phyloP scores from a whole-genome alignment of 1,140 invertebrate genomes.

The Brachystomella parvula region DNA sequence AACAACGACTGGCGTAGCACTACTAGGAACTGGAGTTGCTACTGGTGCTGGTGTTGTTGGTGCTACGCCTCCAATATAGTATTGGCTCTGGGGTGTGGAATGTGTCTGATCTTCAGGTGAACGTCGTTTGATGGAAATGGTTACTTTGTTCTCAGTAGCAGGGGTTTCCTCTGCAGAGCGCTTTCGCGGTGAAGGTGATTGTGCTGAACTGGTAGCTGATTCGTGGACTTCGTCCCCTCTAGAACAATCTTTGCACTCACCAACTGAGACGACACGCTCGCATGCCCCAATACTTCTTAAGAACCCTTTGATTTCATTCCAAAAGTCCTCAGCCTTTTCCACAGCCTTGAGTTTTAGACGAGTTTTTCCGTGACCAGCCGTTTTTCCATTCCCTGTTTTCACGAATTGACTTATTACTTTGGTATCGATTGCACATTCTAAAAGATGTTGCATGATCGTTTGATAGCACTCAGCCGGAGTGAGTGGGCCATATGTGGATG shows the following conservation, averaged over 20 bases:
- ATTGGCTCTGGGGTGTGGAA: no score
- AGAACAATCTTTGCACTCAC: neutral
- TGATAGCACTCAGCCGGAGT: neutral
- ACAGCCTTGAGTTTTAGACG: neutral
- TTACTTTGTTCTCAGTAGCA: neutral
- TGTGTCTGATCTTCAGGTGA: neutral
- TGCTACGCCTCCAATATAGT: neutral
- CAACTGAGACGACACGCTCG: neutral
- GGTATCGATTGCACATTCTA: slow-evolving; percentile 8
- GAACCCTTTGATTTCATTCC: slow-evolving; percentile 5
- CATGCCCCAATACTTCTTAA: neutral
- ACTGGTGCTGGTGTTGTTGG: neutral
- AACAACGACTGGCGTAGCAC: neutral
- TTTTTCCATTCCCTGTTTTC: neutral
- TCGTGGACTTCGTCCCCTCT: neutral
- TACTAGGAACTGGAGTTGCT: neutral
- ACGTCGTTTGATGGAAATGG: neutral
- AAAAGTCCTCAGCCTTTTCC: slow-evolving; percentile 2
- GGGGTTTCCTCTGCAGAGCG: neutral
- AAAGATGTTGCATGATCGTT: neutral
- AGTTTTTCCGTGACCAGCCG: neutral
- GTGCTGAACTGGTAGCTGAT: neutral
- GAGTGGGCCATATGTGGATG: slow-evolving; percentile 3
- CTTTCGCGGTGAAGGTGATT: neutral
- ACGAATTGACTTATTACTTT: slow-evolving; percentile 7